phyloP scores from a whole-genome alignment of 2,113 vertebrate species.

The Lepus timidus region DNA sequence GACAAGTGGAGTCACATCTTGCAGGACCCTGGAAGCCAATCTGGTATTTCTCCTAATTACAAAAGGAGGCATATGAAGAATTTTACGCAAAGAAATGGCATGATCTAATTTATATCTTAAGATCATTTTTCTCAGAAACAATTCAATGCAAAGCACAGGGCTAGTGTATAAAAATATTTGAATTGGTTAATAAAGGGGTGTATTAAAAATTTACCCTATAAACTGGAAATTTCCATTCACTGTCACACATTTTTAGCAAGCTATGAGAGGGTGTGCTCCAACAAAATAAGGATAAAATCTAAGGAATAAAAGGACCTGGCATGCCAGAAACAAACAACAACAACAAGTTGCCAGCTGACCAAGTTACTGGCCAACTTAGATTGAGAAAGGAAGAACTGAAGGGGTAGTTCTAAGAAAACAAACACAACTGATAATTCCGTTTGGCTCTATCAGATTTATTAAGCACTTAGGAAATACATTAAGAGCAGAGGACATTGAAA shows the following conservation, averaged over 20 bases:
- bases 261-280: background rate
- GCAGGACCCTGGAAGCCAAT: background rate
- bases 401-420: background rate
- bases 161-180: background rate
- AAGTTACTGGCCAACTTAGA: background rate
- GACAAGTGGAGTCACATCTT: background rate
- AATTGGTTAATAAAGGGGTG: background rate
- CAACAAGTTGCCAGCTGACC: background rate
- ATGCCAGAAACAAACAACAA: background rate
- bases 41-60: background rate
- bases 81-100: background rate
- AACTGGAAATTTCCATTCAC: background rate
- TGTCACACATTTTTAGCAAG: background rate
- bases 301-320: background rate
- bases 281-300: conserved; percentile 6
- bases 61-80: background rate
- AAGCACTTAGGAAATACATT: conserved; percentile 29
- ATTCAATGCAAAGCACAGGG: background rate
- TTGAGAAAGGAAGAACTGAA: background rate
- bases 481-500: background rate
- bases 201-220: background rate
- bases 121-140: background rate
- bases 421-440: background rate
- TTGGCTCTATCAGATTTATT: background rate
- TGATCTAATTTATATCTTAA: background rate